Evolutionary conservation across 2,113 vertebrate species (phyloP), one percentile per base, ranked within the genome.

Genomic region (Poeciliopsis turrubarensis): DNA sequence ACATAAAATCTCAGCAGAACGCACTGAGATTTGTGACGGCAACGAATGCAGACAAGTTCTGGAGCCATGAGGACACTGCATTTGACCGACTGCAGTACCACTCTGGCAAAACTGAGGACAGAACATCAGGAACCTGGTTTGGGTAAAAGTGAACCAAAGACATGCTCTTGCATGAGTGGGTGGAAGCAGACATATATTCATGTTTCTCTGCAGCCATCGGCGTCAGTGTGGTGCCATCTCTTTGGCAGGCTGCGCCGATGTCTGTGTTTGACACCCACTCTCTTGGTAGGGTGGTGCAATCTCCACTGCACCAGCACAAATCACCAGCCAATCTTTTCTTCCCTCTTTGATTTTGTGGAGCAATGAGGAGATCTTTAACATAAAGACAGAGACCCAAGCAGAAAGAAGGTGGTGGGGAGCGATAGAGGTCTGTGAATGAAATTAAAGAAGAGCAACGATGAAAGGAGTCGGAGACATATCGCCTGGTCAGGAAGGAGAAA

Each of bases 221-320:
- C 81, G 89, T 79, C 71, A 67, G 22, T 73, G 77, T 44, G 67
- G 80, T 90, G 86, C 86, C 88, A 87, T 90, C 73, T 90, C 79
- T 72, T 76, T 89, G 88, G 88, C 89, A 88, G 71, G 68, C 76
- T 80, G 81, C 67, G 84, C 65, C 27, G 17, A 80, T 90, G 83
- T 92, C 90, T 89, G 85, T 81, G 78, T 89, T 88, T 86, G 72
- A 91, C 92, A 88, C 92, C 88, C 90, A 91, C 90, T 89, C 88
- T 84, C 88, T 87, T 79, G 80, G 83, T 87, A 78, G 80, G 76
- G 80, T 83, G 90, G 86, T 81, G 84, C 79, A 80, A 85, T 89
- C 78, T 75, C 78, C 74, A 79, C 84, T 44, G 70, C 78, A 44
- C 81, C 87, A 83, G 90, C 83, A 89, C 79, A 68, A 60, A 89